Percentiles rank a stretch among this genome's conserved stretches.
phyloP scores from a whole-genome alignment of 1,140 invertebrate genomes.

The Pseudomyrmex pallidus region DNA sequence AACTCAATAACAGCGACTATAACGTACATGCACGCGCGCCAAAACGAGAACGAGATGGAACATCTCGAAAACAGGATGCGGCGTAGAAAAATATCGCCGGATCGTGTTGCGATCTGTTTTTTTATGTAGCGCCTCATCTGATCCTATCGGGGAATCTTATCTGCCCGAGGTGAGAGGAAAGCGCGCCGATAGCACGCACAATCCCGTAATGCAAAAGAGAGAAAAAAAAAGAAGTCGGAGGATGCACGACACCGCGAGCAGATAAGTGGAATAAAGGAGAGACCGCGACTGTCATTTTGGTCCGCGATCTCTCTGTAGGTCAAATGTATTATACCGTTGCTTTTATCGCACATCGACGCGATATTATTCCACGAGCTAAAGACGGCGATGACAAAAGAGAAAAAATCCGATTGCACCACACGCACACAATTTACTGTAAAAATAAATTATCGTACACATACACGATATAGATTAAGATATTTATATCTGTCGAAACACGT shows the following conservation, averaged over 20 bases:
- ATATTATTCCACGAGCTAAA: not conserved
- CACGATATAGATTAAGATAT: too few relatives aligned
- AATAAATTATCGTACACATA: not conserved
- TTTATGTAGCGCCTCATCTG: not conserved
- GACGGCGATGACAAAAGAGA: not conserved
- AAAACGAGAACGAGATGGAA: not conserved
- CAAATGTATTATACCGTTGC: constrained; percentile 12
- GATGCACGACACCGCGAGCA: not conserved
- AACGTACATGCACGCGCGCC: too few relatives aligned
- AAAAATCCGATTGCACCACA: not conserved
- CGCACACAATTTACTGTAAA: not conserved
- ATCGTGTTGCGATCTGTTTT: constrained; percentile 5
- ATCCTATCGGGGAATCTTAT: not conserved
- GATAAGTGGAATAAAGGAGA: constrained; percentile 5
- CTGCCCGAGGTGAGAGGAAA: not conserved
- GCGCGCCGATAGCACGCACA: not conserved
- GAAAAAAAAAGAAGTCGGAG: not conserved
- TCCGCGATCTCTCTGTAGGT: constrained; percentile 12
- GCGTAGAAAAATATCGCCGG: constrained; percentile 1
- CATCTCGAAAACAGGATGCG: constrained; percentile 12
- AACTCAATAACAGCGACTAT: not conserved
- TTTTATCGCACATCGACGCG: not conserved
- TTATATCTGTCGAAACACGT: too few relatives aligned
- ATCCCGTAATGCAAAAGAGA: not conserved
- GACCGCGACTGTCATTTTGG: not conserved